Evolutionary conservation across 2,113 vertebrate species (phyloP).

Genomic region (Pseudorectes ferrugineus): DNA sequence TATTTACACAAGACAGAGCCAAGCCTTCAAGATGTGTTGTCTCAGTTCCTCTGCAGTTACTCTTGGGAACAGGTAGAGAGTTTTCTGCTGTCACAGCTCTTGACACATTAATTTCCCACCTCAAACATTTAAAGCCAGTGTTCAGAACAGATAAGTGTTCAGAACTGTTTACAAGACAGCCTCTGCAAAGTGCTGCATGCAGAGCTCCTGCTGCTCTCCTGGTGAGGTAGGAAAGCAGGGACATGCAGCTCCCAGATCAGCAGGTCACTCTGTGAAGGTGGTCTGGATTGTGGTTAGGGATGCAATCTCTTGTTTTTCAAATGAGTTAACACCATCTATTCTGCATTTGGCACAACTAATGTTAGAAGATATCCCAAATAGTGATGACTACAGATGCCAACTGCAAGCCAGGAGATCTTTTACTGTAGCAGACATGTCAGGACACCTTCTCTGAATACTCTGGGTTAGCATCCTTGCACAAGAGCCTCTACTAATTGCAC

Average conservation of each 20-base stretch:
- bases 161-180: background rate
- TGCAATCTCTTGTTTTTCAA: background rate
- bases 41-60: background rate
- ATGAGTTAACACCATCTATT: background rate
- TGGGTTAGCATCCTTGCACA: background rate
- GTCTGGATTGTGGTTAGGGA: background rate
- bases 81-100: background rate
- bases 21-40: background rate
- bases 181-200: background rate
- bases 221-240: background rate
- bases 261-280: background rate
- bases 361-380: background rate
- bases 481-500: background rate
- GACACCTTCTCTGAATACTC: background rate
- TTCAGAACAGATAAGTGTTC: background rate
- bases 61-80: background rate
- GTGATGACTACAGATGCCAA: background rate
- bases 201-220: background rate
- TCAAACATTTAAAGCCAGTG: background rate
- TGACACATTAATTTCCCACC: background rate
- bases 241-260: background rate
- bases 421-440: constrained; percentile 1
- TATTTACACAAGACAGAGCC: constrained; percentile 1
- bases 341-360: background rate
- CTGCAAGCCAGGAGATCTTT: background rate